Percentiles rank a stretch among this genome's conserved stretches.
Evolutionary conservation across 2,113 vertebrate species (phyloP).

Genomic region (Vidua macroura): DNA sequence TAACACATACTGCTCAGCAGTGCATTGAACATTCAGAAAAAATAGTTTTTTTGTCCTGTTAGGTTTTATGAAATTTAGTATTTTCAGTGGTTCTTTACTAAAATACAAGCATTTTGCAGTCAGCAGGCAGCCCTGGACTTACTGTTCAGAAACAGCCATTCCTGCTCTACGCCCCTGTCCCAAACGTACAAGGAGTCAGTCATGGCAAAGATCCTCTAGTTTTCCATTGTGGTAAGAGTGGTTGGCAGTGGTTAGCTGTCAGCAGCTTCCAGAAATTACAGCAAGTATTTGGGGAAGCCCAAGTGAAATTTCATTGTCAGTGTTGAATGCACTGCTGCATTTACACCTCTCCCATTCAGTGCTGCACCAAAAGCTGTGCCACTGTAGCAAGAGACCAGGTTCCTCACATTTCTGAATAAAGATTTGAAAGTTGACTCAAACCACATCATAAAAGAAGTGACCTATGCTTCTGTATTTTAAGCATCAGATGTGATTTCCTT

Average conservation of each 20-base stretch:
- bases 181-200: background rate
- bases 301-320: background rate
- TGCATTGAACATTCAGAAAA: background rate
- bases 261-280: background rate
- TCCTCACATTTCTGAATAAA: background rate
- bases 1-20: background rate
- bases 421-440: background rate
- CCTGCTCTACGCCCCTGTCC: background rate
- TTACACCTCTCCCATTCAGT: background rate
- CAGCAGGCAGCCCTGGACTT: background rate
- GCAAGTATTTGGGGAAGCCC: background rate
- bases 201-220: background rate
- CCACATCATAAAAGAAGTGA: background rate
- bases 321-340: background rate
- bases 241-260: background rate
- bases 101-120: background rate
- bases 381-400: background rate
- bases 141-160: background rate
- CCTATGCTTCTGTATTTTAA: background rate
- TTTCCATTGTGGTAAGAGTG: background rate
- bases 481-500: background rate
- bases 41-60: background rate
- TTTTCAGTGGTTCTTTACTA: background rate
- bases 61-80: background rate
- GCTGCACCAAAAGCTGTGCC: background rate